A percentile compares a stretch with the other conserved stretches of the same genome.
Conservation (phyloP, 2,797 vertebrate genomes). For the Danio tinwini region DNA sequence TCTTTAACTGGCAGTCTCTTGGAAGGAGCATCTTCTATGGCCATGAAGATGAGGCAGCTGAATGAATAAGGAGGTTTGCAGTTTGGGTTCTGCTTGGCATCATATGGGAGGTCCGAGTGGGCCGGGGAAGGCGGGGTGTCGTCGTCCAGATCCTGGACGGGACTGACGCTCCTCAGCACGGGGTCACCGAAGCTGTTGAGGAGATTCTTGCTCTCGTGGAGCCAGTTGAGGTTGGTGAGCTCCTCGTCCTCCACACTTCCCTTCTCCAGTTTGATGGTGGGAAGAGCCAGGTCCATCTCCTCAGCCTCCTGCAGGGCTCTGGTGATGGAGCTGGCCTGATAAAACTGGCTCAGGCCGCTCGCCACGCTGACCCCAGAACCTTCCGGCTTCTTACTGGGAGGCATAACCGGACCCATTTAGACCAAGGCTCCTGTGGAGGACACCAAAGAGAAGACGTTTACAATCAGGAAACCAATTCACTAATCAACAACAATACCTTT, state of each 20-base stretch:
- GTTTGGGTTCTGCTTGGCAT: constrained; percentile 90
- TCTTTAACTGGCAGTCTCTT: constrained; percentile 91
- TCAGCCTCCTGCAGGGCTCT: constrained; percentile 85
- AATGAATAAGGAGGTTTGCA: constrained; percentile 91
- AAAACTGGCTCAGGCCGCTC: constrained; percentile 83
- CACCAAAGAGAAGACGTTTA: constrained; percentile 41
- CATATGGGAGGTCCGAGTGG: constrained; percentile 84
- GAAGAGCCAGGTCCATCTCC: constrained; percentile 83
- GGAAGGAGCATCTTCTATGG: constrained; percentile 89
- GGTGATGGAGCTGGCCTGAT: constrained; percentile 80
- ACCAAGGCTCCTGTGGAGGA: constrained; percentile 77
- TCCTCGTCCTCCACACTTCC: constrained; percentile 88
- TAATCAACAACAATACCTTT: background rate
- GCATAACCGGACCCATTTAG: constrained; percentile 94
- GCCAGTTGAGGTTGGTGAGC: constrained; percentile 91
- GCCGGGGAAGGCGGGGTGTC: constrained; percentile 86
- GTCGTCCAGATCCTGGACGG: constrained; percentile 83
- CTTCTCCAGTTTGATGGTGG: constrained; percentile 81
- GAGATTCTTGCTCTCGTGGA: constrained; percentile 89
- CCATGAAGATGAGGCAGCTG: constrained; percentile 95
- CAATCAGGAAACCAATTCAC: background rate
- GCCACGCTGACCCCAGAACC: constrained; percentile 86
- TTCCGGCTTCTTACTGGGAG: constrained; percentile 91
- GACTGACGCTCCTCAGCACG: constrained; percentile 87
- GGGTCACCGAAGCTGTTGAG: constrained; percentile 90